Conservation (phyloP, 1,140 invertebrate species). For the Seison nebaliae region DNA sequence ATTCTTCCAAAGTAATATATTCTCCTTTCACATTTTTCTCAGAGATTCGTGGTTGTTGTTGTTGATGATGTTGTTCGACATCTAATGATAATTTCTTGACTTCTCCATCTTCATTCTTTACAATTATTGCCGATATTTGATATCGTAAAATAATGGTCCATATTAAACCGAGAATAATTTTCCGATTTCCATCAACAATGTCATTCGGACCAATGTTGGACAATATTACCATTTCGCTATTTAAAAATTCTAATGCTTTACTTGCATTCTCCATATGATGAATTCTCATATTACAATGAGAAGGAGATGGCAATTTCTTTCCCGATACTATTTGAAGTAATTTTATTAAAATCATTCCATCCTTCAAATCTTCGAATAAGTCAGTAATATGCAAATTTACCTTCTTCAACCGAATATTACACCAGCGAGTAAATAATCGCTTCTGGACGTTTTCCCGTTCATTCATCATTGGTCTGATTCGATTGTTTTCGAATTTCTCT, state of each 20-base stretch:
- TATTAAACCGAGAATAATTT: slow-evolving; percentile 82
- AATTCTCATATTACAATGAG: slow-evolving; percentile 98
- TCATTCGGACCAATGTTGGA: slow-evolving; percentile 99
- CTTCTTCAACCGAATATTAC: slow-evolving; percentile 87
- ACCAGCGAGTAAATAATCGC: slow-evolving; percentile 94
- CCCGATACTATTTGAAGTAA: slow-evolving; percentile 85
- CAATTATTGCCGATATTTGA: slow-evolving; percentile 93
- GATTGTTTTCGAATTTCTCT: slow-evolving; percentile 12
- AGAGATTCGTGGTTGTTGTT: no score
- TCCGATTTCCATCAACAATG: slow-evolving; percentile 91
- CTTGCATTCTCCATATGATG: slow-evolving; percentile 98
- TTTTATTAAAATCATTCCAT: slow-evolving; percentile 92
- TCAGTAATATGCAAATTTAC: slow-evolving; percentile 65
- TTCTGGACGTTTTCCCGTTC: slow-evolving; percentile 98
- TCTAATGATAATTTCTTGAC: neutral
- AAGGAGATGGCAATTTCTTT: slow-evolving; percentile 75
- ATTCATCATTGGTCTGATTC: slow-evolving; percentile 32
- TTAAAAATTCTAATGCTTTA: slow-evolving; percentile 82
- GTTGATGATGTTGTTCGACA: neutral
- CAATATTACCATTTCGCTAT: slow-evolving; percentile 84
- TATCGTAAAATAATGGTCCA: slow-evolving; percentile 99
- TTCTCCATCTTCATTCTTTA: slow-evolving; percentile 76
- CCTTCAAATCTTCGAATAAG: slow-evolving; percentile 78
- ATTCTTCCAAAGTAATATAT: no score
- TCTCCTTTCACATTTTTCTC: no score